These are phyloP conservation scores for Dione vanillae DNA, from an alignment of 2,888 invertebrate genomes.

Conservation along the genomic window DNA sequence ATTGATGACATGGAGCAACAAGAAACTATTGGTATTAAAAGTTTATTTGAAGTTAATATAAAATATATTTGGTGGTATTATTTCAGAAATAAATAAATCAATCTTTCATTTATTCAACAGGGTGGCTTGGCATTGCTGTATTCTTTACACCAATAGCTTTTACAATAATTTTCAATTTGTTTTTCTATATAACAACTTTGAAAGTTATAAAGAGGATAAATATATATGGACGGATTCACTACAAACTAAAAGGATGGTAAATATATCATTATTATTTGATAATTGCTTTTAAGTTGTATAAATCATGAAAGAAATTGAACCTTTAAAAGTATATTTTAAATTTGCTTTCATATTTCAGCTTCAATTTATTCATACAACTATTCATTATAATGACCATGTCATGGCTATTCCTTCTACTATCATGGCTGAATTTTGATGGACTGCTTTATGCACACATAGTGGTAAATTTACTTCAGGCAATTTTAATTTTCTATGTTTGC, in stretches of 20 bases:
- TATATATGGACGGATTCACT: slow-evolving; percentile 93
- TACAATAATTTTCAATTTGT: slow-evolving; percentile 90
- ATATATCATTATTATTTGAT: slow-evolving; percentile 41
- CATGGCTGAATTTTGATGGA: slow-evolving; percentile 89
- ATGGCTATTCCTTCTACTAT: slow-evolving; percentile 91
- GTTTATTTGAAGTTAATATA: not conserved
- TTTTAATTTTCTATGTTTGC: slow-evolving; percentile 90
- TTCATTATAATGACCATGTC: slow-evolving; percentile 89
- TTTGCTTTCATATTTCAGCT: slow-evolving; percentile 82
- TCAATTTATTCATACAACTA: slow-evolving; percentile 90
- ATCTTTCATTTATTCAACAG: slow-evolving; percentile 64
- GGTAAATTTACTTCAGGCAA: slow-evolving; percentile 90
- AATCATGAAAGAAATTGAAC: no score
- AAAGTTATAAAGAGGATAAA: slow-evolving; percentile 91
- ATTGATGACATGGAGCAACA: slow-evolving; percentile 86
- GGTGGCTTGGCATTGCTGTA: slow-evolving; percentile 92
- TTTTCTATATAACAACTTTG: slow-evolving; percentile 91
- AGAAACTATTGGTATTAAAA: slow-evolving; percentile 87
- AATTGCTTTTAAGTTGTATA: no score
- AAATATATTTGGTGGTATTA: not conserved
- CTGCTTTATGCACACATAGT: slow-evolving; percentile 90
- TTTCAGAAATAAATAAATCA: not conserved
- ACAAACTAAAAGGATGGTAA: slow-evolving; percentile 93
- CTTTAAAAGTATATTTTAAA: not conserved
- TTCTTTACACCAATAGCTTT: slow-evolving; percentile 93